A percentile compares a stretch with the other conserved stretches of the same genome.
These are phyloP conservation scores for Penaeus indicus DNA, from an alignment of 1,140 invertebrate species.

Conservation along the genomic window DNA sequence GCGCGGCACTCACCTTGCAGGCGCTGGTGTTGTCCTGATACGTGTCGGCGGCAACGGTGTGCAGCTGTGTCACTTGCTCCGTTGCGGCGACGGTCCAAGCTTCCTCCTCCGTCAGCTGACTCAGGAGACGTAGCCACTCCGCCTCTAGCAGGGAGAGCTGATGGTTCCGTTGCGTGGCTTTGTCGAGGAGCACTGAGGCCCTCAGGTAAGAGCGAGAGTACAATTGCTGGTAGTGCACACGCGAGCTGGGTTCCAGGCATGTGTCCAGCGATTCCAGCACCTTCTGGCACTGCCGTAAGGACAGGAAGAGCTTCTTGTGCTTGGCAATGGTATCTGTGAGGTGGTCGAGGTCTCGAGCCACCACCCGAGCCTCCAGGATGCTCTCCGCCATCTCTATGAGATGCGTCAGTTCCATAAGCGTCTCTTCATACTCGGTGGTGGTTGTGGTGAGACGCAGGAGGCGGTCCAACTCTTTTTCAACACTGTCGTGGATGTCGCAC, in stretches of 20 bases:
- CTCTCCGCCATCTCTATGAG: slow-evolving; percentile 86
- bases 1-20: slow-evolving; percentile 75
- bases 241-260: slow-evolving; percentile 84
- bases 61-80: slow-evolving; percentile 83
- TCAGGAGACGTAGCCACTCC: slow-evolving; percentile 79
- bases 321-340: slow-evolving; percentile 89
- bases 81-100: slow-evolving; percentile 85
- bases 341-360: slow-evolving; percentile 81
- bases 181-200: slow-evolving; percentile 82
- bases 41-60: slow-evolving; percentile 82
- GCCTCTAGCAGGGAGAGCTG: slow-evolving; percentile 86
- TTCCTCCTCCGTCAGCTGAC: slow-evolving; percentile 84
- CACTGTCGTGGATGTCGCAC: slow-evolving; percentile 67
- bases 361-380: slow-evolving; percentile 81
- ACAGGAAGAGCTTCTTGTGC: slow-evolving; percentile 88
- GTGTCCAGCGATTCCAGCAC: slow-evolving; percentile 87
- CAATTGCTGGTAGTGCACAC: slow-evolving; percentile 79
- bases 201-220: slow-evolving; percentile 82
- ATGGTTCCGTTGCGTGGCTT: slow-evolving; percentile 82
- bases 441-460: slow-evolving; percentile 80
- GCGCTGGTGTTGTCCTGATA: slow-evolving; percentile 87
- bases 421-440: slow-evolving; percentile 88
- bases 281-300: slow-evolving; percentile 83
- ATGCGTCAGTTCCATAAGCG: slow-evolving; percentile 85
- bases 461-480: slow-evolving; percentile 80